Evolutionary conservation across 1,140 invertebrate species (phyloP).

Genomic region (Bombus confusus): DNA sequence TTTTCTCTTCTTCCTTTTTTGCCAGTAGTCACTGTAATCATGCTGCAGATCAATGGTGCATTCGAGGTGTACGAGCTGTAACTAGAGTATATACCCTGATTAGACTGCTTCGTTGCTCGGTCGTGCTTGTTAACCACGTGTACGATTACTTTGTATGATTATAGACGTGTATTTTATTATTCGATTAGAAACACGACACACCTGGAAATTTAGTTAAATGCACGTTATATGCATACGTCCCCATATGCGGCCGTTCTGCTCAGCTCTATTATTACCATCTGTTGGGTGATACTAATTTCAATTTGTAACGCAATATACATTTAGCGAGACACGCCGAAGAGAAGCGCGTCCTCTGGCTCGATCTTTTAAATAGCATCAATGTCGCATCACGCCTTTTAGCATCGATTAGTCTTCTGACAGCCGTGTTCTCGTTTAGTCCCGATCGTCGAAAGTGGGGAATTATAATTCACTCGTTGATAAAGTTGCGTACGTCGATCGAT

Average conservation of each 20-base stretch:
- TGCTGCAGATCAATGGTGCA: conserved; percentile 9
- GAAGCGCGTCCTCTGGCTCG: neutral
- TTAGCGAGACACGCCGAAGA: neutral
- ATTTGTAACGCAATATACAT: neutral
- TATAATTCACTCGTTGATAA: neutral
- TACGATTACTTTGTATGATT: conserved; percentile 16
- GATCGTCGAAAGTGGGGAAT: neutral
- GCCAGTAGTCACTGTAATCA: neutral
- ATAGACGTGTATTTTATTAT: conserved; percentile 4
- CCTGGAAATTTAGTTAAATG: conserved; percentile 1
- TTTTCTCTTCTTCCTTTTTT: neutral
- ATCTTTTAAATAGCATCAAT: conserved; percentile 10
- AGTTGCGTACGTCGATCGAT: neutral
- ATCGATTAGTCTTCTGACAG: conserved; percentile 7
- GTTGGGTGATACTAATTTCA: neutral
- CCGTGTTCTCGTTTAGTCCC: neutral
- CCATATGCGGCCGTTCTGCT: neutral
- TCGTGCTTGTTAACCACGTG: neutral
- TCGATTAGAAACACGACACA: neutral
- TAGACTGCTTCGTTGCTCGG: conserved; percentile 33
- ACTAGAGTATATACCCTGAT: neutral
- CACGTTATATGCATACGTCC: conserved; percentile 22
- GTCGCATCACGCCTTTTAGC: neutral
- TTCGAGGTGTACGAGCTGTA: conserved; percentile 14
- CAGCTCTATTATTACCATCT: neutral